phyloP scores from a whole-genome alignment of 2,113 vertebrate genomes.

The Phyllostomus discolor region DNA sequence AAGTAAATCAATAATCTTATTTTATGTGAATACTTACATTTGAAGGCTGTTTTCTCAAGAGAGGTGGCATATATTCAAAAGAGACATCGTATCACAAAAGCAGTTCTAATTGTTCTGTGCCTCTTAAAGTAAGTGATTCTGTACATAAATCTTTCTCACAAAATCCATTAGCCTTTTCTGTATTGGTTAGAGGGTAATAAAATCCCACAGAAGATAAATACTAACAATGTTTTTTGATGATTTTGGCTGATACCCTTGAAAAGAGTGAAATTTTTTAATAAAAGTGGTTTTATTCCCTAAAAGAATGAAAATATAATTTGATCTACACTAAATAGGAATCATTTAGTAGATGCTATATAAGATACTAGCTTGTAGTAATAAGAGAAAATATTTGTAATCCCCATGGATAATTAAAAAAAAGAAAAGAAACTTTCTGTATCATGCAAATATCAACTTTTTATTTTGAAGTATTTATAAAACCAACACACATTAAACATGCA shows the following conservation, averaged over 20 bases:
- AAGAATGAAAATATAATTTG: conserved; percentile 20
- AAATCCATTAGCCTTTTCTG: conserved; percentile 70
- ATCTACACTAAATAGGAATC: conserved; percentile 7
- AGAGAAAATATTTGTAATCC: background rate
- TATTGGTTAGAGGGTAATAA: conserved; percentile 60
- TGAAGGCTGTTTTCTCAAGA: conserved; percentile 56
- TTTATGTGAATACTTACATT: conserved; percentile 60
- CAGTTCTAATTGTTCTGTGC: conserved; percentile 50
- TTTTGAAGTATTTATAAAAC: background rate
- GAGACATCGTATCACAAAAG: conserved; percentile 62
- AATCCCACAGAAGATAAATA: conserved; percentile 44
- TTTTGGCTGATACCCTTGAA: conserved; percentile 37
- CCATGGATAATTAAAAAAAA: background rate
- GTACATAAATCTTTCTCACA: conserved; percentile 62
- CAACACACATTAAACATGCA: background rate
- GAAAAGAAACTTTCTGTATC: background rate
- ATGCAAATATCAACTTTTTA: background rate
- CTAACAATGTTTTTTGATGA: conserved; percentile 27
- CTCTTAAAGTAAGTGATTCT: conserved; percentile 58
- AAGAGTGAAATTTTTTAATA: conserved; percentile 16
- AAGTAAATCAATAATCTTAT: conserved; percentile 64
- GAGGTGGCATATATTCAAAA: conserved; percentile 57
- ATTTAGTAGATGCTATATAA: background rate
- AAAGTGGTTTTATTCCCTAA: background rate
- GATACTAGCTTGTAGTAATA: background rate